Evolutionary conservation across 2,113 vertebrate genomes (phyloP).

Genomic region (Phyllopteryx taeniolatus): DNA sequence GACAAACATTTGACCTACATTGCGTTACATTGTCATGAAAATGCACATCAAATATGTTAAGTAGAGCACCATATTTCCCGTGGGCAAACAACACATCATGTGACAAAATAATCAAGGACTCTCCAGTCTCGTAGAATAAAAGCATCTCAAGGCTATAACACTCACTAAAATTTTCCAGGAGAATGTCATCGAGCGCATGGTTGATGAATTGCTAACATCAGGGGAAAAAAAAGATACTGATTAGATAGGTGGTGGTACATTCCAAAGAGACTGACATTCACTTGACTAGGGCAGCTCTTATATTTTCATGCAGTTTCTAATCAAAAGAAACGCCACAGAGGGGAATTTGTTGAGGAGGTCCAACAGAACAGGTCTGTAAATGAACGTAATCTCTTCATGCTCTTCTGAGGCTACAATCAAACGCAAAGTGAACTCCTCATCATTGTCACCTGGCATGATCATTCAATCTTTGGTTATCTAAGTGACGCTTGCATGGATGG

Average conservation of each 20-base stretch:
- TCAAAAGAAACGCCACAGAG: conserved; percentile 64
- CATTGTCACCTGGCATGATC: background rate
- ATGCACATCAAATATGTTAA: conserved; percentile 19
- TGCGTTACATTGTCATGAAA: background rate
- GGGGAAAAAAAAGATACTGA: conserved; percentile 36
- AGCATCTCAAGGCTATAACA: background rate
- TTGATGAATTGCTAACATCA: conserved; percentile 32
- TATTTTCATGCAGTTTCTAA: conserved; percentile 65
- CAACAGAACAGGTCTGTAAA: conserved; percentile 27
- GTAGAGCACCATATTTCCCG: conserved; percentile 11
- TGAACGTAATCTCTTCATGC: background rate
- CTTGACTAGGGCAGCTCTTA: conserved; percentile 38
- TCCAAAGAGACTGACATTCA: conserved; percentile 38
- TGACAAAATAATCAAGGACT: background rate
- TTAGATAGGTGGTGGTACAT: conserved; percentile 67
- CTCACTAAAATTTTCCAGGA: background rate
- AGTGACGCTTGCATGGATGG: background rate
- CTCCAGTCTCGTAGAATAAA: conserved; percentile 6
- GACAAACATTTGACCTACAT: conserved; percentile 15
- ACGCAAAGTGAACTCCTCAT: background rate
- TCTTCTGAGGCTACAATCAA: background rate
- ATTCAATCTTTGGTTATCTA: background rate
- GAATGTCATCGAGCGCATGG: conserved; percentile 1
- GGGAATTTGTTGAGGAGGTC: conserved; percentile 66
- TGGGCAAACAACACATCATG: background rate